Percentiles rank a stretch among this genome's conserved stretches.
These are phyloP conservation scores for Fulmarus glacialis DNA, from an alignment of 2,113 vertebrate genomes.

Conservation along the genomic window DNA sequence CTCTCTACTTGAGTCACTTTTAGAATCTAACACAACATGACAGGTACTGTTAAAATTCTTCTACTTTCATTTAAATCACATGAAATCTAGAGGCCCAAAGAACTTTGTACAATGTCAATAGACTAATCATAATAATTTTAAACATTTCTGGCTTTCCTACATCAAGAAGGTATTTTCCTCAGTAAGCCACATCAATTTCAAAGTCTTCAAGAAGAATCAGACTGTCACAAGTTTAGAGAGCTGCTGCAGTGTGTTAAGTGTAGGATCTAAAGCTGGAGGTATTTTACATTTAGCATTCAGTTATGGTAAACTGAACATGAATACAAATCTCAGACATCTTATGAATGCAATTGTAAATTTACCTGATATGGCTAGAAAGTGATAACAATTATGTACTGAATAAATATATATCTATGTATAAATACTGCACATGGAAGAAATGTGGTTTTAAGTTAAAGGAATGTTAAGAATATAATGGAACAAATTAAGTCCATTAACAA, in stretches of 20 bases:
- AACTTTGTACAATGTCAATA: not conserved
- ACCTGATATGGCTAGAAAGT: not conserved
- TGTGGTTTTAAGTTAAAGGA: not conserved
- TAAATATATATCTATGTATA: not conserved
- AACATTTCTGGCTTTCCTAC: not conserved
- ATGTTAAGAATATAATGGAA: not conserved
- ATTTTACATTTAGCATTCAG: not conserved
- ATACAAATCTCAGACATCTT: not conserved
- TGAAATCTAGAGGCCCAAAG: not conserved
- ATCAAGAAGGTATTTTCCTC: not conserved
- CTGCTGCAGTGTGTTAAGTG: not conserved
- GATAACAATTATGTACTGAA: not conserved
- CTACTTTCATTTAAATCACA: not conserved
- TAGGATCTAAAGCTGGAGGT: not conserved
- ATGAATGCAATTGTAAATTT: not conserved
- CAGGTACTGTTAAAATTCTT: not conserved
- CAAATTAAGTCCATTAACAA: not conserved
- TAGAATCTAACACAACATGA: not conserved
- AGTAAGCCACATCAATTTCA: not conserved
- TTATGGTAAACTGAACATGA: not conserved
- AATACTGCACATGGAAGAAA: not conserved
- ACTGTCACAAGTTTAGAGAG: not conserved
- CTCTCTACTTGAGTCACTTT: not conserved
- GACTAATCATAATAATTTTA: not conserved
- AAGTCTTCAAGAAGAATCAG: conserved; percentile 5